These are phyloP conservation scores for Hephaestus fuliginosus DNA, from an alignment of 2,797 vertebrate genomes.

Conservation along the genomic window DNA sequence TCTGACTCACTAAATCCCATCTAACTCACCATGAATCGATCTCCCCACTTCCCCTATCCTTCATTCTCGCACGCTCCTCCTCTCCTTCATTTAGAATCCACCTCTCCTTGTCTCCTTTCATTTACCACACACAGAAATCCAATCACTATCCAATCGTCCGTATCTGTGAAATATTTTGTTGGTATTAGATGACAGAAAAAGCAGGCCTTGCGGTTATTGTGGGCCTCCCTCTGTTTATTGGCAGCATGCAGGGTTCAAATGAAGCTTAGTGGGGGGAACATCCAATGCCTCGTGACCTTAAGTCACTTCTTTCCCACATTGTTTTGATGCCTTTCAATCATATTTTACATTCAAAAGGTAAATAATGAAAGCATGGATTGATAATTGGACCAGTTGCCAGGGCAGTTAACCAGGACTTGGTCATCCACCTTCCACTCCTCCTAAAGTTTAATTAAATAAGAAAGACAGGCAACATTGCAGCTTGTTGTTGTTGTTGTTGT, in stretches of 20 bases:
- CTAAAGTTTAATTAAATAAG: constrained; percentile 9
- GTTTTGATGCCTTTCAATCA: constrained; percentile 22
- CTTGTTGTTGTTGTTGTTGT: not conserved
- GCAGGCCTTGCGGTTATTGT: constrained; percentile 57
- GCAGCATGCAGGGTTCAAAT: constrained; percentile 56
- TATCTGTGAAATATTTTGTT: constrained; percentile 83
- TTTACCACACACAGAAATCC: constrained; percentile 80
- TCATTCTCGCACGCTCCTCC: constrained; percentile 65
- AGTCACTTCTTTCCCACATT: constrained; percentile 38
- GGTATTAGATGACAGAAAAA: constrained; percentile 77
- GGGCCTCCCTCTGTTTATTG: constrained; percentile 53
- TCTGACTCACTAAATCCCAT: constrained; percentile 72
- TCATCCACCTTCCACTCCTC: constrained; percentile 5
- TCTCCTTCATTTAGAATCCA: constrained; percentile 75
- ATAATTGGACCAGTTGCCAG: constrained; percentile 16
- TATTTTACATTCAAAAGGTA: constrained; percentile 8
- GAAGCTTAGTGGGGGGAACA: constrained; percentile 37
- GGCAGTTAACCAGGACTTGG: not conserved
- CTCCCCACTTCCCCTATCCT: constrained; percentile 55
- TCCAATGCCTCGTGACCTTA: constrained; percentile 42
- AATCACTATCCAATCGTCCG: constrained; percentile 80
- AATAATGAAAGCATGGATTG: constrained; percentile 28
- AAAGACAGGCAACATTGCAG: not conserved
- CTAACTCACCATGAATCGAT: constrained; percentile 76
- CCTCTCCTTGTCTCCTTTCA: constrained; percentile 77